Conservation (phyloP, 2,113 vertebrate genomes). For the Thunnus thynnus region DNA sequence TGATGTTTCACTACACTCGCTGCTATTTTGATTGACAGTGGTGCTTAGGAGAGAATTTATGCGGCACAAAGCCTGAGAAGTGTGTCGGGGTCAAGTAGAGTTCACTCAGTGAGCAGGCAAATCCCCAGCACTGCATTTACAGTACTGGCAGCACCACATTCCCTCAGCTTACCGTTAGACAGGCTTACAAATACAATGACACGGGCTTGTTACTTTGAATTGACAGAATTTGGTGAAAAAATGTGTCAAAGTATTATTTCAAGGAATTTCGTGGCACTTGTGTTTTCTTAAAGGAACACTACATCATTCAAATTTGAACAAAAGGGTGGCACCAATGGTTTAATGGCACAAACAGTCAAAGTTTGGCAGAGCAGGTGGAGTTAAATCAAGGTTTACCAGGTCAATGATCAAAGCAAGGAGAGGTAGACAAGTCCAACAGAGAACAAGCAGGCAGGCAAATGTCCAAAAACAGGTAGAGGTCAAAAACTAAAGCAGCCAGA, state of each 20-base stretch:
- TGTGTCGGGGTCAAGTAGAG: conserved; percentile 76
- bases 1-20: conserved; percentile 76
- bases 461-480: conserved; percentile 20
- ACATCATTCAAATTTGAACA: background rate
- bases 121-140: conserved; percentile 53
- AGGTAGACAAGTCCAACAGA: background rate
- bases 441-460: conserved; percentile 1
- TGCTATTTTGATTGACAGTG: conserved; percentile 78
- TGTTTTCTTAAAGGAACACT: background rate
- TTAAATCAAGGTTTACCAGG: conserved; percentile 28
- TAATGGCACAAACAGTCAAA: background rate
- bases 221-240: background rate
- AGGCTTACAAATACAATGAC: conserved; percentile 34
- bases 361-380: conserved; percentile 11
- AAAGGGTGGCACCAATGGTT: background rate
- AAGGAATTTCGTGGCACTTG: background rate
- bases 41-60: conserved; percentile 72
- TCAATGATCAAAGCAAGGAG: conserved; percentile 28
- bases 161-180: conserved; percentile 18
- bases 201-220: conserved; percentile 24
- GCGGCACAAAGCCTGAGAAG: conserved; percentile 71
- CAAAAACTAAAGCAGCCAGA: conserved; percentile 6
- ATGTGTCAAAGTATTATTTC: conserved; percentile 14
- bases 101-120: conserved; percentile 65
- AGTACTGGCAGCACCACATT: conserved; percentile 21